Conservation (phyloP, 1,140 invertebrate species). For the Gonioctena quinquepunctata region DNA sequence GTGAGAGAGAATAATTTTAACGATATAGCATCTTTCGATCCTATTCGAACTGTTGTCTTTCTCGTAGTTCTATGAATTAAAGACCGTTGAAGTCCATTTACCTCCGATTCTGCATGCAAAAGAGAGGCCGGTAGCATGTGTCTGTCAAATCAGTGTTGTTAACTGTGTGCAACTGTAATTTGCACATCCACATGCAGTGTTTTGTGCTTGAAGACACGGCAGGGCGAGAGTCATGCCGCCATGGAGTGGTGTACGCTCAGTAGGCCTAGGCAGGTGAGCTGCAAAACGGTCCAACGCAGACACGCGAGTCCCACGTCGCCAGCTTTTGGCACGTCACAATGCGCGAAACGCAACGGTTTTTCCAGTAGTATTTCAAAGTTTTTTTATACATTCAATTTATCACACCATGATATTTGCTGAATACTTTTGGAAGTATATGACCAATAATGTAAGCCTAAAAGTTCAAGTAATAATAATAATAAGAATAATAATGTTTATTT, state of each 20-base stretch:
- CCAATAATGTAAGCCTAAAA: no score
- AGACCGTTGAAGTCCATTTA: background rate
- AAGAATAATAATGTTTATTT: no score
- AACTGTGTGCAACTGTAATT: constrained; percentile 22
- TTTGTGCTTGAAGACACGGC: constrained; percentile 10
- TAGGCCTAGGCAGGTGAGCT: constrained; percentile 13
- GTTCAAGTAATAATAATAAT: no score
- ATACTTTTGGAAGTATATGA: no score
- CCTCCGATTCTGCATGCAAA: background rate
- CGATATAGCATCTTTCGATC: no score
- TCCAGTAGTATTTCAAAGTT: no score
- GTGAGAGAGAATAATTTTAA: no score
- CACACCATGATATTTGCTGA: no score
- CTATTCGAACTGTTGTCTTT: no score
- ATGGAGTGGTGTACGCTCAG: constrained; percentile 11
- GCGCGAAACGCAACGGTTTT: background rate
- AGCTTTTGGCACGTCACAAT: background rate
- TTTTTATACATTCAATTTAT: no score
- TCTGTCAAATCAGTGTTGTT: constrained; percentile 22
- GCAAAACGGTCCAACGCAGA: background rate
- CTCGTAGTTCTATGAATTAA: background rate
- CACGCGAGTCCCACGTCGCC: background rate
- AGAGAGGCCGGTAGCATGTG: constrained; percentile 17
- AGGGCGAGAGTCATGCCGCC: constrained; percentile 15
- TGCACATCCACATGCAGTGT: constrained; percentile 20